Conservation (phyloP, 2,113 vertebrate genomes). For the Nothoprocta perdicaria region DNA sequence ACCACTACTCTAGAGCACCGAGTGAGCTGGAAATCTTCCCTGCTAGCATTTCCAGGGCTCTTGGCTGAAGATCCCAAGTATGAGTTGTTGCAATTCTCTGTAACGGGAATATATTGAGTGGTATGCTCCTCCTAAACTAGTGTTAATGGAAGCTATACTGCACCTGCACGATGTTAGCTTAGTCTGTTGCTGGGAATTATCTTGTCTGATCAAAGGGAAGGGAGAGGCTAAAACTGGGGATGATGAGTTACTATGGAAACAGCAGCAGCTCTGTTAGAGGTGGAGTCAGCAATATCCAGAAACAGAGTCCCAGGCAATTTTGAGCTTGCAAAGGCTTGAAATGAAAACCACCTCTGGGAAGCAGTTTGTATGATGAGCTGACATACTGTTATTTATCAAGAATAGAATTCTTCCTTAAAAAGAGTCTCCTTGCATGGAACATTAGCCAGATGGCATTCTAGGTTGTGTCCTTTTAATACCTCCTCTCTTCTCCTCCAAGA, state of each 20-base stretch:
- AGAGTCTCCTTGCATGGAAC: background rate
- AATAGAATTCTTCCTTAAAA: background rate
- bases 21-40: background rate
- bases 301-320: background rate
- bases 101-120: background rate
- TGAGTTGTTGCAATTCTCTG: background rate
- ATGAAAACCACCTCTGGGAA: background rate
- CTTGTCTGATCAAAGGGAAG: constrained; percentile 5
- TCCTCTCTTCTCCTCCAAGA: background rate
- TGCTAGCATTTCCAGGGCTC: background rate
- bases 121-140: background rate
- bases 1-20: background rate
- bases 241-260: constrained; percentile 68
- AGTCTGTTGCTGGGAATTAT: background rate
- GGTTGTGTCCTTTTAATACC: background rate
- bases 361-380: background rate
- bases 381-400: background rate
- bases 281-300: background rate
- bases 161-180: background rate
- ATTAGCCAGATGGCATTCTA: background rate
- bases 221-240: constrained; percentile 13
- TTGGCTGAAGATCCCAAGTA: background rate
- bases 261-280: constrained; percentile 31
- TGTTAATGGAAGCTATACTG: background rate
- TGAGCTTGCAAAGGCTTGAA: constrained; percentile 6